Percentiles rank a stretch among this genome's conserved stretches.
Conservation (phyloP, 2,797 vertebrate genomes). For the Pipistrellus nathusii region DNA sequence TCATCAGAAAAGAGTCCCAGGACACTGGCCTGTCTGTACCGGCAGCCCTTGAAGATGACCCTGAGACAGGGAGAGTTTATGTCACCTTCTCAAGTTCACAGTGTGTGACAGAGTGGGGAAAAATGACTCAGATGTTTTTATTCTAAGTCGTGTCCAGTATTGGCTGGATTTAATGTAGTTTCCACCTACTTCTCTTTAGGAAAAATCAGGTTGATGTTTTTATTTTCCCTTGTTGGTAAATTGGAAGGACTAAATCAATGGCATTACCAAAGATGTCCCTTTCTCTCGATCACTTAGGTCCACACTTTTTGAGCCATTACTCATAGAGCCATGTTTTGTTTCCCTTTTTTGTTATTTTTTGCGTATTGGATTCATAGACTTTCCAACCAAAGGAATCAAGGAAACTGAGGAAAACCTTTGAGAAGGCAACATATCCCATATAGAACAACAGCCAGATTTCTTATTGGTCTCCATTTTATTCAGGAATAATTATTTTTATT, state of each 20-base stretch:
- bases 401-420: conserved; percentile 8
- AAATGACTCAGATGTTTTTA: not conserved
- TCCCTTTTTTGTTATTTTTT: not conserved
- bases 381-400: conserved; percentile 36
- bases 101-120: not conserved
- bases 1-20: not conserved
- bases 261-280: not conserved
- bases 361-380: conserved; percentile 41
- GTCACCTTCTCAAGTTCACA: not conserved
- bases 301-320: not conserved
- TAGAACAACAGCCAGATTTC: not conserved
- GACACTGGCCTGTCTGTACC: not conserved
- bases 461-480: conserved; percentile 18
- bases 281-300: not conserved
- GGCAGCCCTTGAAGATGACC: not conserved
- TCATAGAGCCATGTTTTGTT: not conserved
- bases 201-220: not conserved
- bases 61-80: not conserved
- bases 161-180: not conserved
- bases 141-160: not conserved
- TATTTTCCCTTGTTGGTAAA: not conserved
- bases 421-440: not conserved
- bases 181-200: not conserved
- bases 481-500: conserved; percentile 39
- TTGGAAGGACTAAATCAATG: not conserved